Conservation (phyloP, 2,797 vertebrate genomes). For the Pseudopleuronectes americanus region DNA sequence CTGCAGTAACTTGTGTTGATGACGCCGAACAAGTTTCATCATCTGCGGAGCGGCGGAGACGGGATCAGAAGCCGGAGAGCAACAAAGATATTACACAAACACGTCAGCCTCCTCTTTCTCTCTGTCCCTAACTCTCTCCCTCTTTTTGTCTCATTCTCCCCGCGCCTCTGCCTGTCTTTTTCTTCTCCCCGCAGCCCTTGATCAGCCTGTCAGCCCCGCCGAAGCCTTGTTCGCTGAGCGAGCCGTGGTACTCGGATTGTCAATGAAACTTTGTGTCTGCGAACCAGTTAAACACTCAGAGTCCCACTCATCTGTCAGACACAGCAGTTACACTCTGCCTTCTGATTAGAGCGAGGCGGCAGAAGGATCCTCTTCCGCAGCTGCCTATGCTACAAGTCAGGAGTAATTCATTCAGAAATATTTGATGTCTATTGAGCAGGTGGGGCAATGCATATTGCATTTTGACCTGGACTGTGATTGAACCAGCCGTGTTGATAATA, state of each 20-base stretch:
- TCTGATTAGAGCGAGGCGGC: constrained; percentile 54
- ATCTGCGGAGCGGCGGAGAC: constrained; percentile 24
- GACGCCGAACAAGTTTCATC: constrained; percentile 54
- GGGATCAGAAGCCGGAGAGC: constrained; percentile 47
- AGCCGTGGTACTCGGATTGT: constrained; percentile 67
- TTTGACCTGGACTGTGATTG: constrained; percentile 28
- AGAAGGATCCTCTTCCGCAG: constrained; percentile 33
- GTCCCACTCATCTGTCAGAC: constrained; percentile 65
- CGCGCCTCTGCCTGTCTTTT: constrained; percentile 29
- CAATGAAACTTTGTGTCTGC: constrained; percentile 74
- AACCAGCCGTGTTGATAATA: not conserved
- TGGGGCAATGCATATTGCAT: constrained; percentile 12
- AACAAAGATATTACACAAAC: constrained; percentile 50
- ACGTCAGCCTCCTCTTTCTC: constrained; percentile 28
- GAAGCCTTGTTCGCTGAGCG: constrained; percentile 69
- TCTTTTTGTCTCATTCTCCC: constrained; percentile 27
- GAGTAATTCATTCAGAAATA: constrained; percentile 45
- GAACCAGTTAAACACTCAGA: constrained; percentile 52
- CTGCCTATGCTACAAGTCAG: constrained; percentile 37
- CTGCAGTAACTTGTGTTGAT: constrained; percentile 27
- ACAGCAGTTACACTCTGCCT: constrained; percentile 49
- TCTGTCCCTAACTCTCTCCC: not conserved
- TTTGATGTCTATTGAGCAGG: constrained; percentile 33
- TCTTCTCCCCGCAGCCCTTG: constrained; percentile 47
- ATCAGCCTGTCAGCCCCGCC: constrained; percentile 67